Conservation (phyloP, 2,888 invertebrate species). For the Hymenopus coronatus region DNA sequence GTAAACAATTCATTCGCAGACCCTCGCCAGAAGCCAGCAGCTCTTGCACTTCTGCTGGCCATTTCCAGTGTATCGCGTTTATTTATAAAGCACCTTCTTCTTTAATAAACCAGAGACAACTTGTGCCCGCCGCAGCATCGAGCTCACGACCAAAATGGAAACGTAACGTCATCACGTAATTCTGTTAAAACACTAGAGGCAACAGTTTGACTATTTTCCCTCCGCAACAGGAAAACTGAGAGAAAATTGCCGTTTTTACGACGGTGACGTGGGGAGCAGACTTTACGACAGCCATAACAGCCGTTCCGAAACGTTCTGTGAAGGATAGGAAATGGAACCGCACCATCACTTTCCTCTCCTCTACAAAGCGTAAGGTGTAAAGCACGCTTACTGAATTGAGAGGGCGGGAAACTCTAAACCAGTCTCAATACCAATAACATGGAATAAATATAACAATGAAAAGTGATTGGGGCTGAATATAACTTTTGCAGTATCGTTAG, state of each 20-base stretch:
- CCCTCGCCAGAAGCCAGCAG: background rate
- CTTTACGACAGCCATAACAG: background rate
- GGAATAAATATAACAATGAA: no score
- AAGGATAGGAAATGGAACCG: background rate
- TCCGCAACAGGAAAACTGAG: background rate
- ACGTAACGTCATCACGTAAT: background rate
- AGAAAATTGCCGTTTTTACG: background rate
- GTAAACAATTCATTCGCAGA: background rate
- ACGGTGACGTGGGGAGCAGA: background rate
- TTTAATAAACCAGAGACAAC: background rate
- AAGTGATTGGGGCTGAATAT: no score
- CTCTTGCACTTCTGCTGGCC: background rate
- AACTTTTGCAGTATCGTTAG: no score
- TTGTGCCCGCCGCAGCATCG: background rate
- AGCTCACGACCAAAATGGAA: background rate
- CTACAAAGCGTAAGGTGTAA: background rate
- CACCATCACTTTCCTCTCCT: background rate
- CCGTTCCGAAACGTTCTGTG: background rate
- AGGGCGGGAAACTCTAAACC: no score
- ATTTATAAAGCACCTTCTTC: background rate
- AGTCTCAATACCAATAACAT: no score
- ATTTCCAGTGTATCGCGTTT: background rate
- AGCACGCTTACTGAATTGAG: background rate
- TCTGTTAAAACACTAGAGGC: background rate
- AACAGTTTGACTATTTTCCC: background rate